Evolutionary conservation across 2,113 vertebrate species (phyloP).

Genomic region (Actinemys pallida): DNA sequence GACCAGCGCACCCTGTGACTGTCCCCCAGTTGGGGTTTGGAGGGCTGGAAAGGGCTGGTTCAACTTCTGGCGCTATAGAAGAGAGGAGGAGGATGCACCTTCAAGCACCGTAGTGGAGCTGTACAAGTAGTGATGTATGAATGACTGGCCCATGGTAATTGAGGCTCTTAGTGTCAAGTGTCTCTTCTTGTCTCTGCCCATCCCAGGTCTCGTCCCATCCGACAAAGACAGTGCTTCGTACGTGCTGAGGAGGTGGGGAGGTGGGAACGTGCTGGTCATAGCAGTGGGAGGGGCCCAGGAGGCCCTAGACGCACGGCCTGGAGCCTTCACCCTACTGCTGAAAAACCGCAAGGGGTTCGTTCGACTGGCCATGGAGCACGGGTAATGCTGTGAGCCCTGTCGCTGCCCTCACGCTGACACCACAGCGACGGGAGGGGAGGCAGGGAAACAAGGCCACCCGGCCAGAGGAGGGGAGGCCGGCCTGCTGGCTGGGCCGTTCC

Average conservation of each 20-base stretch:
- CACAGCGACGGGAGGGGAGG: background rate
- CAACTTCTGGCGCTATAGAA: background rate
- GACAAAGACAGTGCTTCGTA: constrained; percentile 86
- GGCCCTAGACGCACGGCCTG: constrained; percentile 89
- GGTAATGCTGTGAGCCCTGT: constrained; percentile 78
- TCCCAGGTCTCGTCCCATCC: constrained; percentile 88
- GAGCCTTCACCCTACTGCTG: constrained; percentile 84
- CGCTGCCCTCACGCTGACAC: background rate
- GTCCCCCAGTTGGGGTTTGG: background rate
- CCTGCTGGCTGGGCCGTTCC: background rate
- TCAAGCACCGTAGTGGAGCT: background rate
- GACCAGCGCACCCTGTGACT: background rate
- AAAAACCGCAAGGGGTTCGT: constrained; percentile 92
- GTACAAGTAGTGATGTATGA: fast-evolving
- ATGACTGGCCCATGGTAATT: background rate
- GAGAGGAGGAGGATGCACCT: background rate
- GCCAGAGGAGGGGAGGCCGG: fast-evolving
- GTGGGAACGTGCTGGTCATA: constrained; percentile 85
- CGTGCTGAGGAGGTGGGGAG: constrained; percentile 72
- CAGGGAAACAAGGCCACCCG: fast-evolving
- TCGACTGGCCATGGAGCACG: constrained; percentile 88
- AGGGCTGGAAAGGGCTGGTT: background rate
- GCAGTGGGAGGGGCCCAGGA: constrained; percentile 90
- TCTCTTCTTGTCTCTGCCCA: background rate
- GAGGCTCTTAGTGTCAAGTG: background rate